Evolutionary conservation across 2,113 vertebrate species (phyloP).

Genomic region (Myiozetetes cayanensis): DNA sequence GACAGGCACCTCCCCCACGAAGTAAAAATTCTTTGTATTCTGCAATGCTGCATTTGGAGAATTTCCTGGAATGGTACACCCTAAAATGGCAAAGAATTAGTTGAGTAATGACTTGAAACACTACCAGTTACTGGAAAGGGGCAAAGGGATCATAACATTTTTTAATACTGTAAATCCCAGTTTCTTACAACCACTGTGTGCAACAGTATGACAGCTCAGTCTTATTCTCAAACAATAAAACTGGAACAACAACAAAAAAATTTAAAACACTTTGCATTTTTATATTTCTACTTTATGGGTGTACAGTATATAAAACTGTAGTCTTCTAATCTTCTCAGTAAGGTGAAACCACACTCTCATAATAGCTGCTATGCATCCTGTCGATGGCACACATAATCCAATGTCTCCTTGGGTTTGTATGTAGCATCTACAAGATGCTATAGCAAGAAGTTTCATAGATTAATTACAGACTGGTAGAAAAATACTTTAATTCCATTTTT

Average conservation of each 20-base stretch:
- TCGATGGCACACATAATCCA: not conserved
- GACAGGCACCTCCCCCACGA: conserved; percentile 93
- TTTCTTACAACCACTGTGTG: conserved; percentile 36
- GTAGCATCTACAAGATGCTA: not conserved
- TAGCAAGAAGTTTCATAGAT: not conserved
- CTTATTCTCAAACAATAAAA: not conserved
- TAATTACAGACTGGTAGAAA: not conserved
- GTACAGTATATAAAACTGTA: not conserved
- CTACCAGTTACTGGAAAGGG: not conserved
- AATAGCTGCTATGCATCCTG: not conserved
- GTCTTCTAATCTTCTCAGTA: not conserved
- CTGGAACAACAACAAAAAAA: not conserved
- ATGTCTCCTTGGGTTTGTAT: not conserved
- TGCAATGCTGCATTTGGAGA: conserved; percentile 95
- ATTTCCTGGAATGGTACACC: conserved; percentile 89
- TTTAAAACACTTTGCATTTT: not conserved
- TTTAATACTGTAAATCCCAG: conserved; percentile 29
- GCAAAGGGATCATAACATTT: not conserved
- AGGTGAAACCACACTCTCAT: not conserved
- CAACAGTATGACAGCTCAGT: not conserved
- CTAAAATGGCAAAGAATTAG: conserved; percentile 71
- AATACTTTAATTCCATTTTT: not conserved
- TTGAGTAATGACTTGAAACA: not conserved
- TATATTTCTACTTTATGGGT: not conserved
- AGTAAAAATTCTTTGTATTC: conserved; percentile 94